Conservation (phyloP, 2,888 invertebrate genomes). For the Scaptomyza caliginosa region DNA sequence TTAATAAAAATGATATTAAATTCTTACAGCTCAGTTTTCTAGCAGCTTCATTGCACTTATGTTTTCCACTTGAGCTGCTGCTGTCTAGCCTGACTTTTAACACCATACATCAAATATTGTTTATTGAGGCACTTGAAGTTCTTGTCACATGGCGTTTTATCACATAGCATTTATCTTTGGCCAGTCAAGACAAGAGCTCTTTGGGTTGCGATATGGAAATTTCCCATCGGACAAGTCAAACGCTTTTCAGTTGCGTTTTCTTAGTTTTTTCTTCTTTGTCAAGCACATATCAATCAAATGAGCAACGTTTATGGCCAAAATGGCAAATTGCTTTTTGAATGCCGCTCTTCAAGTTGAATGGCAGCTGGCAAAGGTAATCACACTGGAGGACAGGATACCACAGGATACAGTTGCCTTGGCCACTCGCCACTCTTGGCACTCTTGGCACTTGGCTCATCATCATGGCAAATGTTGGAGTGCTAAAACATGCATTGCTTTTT, state of each 20-base stretch:
- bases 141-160: slow-evolving; percentile 13
- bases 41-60: not conserved
- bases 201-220: slow-evolving; percentile 28
- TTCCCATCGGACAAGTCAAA: slow-evolving; percentile 41
- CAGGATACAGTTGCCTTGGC: slow-evolving; percentile 11
- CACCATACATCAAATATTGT: slow-evolving; percentile 37
- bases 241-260: not conserved
- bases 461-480: slow-evolving; percentile 54
- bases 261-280: slow-evolving; percentile 4
- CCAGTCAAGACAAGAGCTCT: slow-evolving; percentile 14
- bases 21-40: not conserved
- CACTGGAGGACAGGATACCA: slow-evolving; percentile 8
- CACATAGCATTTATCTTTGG: slow-evolving; percentile 52
- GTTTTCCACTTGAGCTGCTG: not conserved
- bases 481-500: slow-evolving; percentile 77
- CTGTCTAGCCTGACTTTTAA: slow-evolving; percentile 26
- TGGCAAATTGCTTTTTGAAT: slow-evolving; percentile 74
- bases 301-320: slow-evolving; percentile 68
- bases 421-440: slow-evolving; percentile 27
- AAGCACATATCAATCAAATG: slow-evolving; percentile 73
- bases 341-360: slow-evolving; percentile 37
- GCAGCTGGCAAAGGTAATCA: slow-evolving; percentile 48
- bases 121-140: slow-evolving; percentile 49
- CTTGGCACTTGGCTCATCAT: slow-evolving; percentile 65
- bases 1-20: slow-evolving; percentile 2